Evolutionary conservation across 2,797 vertebrate species (phyloP), one percentile per base, ranked within the genome.

Genomic region (Labeo calbasu): DNA sequence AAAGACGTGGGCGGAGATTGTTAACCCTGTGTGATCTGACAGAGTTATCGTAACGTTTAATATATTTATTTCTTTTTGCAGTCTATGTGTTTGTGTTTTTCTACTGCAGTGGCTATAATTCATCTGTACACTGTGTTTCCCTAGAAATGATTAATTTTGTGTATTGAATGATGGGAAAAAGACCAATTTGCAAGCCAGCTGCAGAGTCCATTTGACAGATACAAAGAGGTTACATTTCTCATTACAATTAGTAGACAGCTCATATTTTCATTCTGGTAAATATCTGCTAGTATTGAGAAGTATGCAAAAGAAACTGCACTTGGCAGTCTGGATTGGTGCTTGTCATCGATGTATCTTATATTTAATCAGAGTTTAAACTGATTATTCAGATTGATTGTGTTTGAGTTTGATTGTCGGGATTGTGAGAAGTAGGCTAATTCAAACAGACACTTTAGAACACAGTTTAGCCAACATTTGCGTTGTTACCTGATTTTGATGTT

Each of bases 191-290:
- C 11, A 10, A 36, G 3, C 13, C 13, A 75, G 21, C 17, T 21
- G 50, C 50, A 55, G 50, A 36, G 19, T 55, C 51, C 19, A 59
- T 77, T 43, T 59, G 73, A 77, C 21, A 43, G 53, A 59, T 59
- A 10, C 43, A 21, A 76, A 57, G 73, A 40, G 3, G 73, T 40
- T 76, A 43, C 13, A 59, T 57, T 76, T 40, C 32, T 76, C 73
- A 57, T 76, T 76, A 43, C 21, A 57, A 23, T 57, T 57, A 73
- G 17, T 73, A 59, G 32, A 76, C 21, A n/a, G 13, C 12, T 57
- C 21, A n/a, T n/a, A 28, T 75, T 75, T 53, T 75, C 17, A 55
- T 51, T 36, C 28, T 32, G 50, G 48, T 36, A 28, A 55, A 75
- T 65, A 72, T 72, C 15, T 75, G 17, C 28, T 72, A 6, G 17